Evolutionary conservation across 2,888 invertebrate species (phyloP), one percentile per base, ranked within the genome.

Genomic region (Sclerodermus sp.): DNA sequence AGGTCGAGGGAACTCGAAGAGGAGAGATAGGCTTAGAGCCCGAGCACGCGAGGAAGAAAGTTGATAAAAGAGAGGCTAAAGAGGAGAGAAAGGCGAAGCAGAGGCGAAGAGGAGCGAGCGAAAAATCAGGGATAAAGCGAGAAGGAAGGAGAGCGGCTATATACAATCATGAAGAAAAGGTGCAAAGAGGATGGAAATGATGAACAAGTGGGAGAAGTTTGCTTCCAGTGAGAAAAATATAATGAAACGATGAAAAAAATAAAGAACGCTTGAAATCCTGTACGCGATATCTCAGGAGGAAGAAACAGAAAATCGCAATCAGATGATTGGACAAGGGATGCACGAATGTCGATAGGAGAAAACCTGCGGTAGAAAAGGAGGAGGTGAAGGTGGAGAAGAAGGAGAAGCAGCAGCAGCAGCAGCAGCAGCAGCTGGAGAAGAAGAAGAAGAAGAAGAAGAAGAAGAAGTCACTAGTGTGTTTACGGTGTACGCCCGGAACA

Each of bases 401-500:
- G 39, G 17, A 23, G 29, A 40, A 32, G 39, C 18, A 34, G 17
- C 4, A 39, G 39, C 31, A 31, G 12, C 8, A 15, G 37, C 10
- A n/a, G n/a, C n/a, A n/a, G n/a, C 30, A 9, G 29, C 14, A 43
- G 49, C n/a, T 12, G 45, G 29, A 36, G 44, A 38, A 40, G 17
- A 15, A 36, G 13, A 43, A 17, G 47, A 37, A 38, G 42, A 40
- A 45, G 42, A 49, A 17, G 53, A 43, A 13, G 51, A 37, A 41
- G 48, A 36, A 42, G 46, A 39, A 16, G 48, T 58, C 60, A 60
- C 58, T 58, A 53, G 58, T 55, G 66, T 66, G 67, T 65, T 64
- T 64, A 60, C 64, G 62, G 66, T 69, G 73, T 70, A 42, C 46
- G 51, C 55, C 53, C 53, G 61, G 67, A 62, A 68, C 64, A 60